Evolutionary conservation across 2,888 invertebrate genomes (phyloP).

Genomic region (Cepaea hortensis): DNA sequence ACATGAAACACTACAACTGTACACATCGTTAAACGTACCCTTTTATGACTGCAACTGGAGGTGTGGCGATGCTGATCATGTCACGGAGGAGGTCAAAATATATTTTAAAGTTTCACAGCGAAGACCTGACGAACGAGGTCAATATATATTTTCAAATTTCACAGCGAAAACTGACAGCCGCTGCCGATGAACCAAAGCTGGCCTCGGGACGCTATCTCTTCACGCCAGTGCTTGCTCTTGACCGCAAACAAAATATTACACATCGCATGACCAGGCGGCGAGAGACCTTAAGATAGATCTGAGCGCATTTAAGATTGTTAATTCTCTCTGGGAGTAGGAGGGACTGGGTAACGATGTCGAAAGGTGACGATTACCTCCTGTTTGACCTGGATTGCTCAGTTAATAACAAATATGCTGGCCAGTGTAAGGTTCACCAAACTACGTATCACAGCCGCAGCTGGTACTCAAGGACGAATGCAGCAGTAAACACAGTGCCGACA

Average conservation of each 20-base stretch:
- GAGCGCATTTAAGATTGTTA: slow-evolving; percentile 15
- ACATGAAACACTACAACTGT: background rate
- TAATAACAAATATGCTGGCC: background rate
- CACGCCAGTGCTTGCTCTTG: slow-evolving; percentile 11
- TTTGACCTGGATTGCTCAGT: background rate
- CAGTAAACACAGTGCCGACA: no score
- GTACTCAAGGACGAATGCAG: background rate
- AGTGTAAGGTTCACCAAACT: background rate
- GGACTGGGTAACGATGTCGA: no score
- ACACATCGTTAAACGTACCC: slow-evolving; percentile 6
- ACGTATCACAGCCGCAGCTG: background rate
- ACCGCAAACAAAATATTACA: slow-evolving; percentile 23
- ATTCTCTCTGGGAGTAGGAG: background rate
- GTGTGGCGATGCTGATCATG: slow-evolving; percentile 28
- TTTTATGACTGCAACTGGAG: slow-evolving; percentile 21
- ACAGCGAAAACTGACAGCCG: slow-evolving; percentile 1
- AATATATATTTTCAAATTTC: background rate
- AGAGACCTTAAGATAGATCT: slow-evolving; percentile 3
- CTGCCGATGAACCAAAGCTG: background rate
- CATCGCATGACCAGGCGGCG: slow-evolving; percentile 21
- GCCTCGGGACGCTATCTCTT: slow-evolving; percentile 9
- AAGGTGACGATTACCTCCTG: background rate
- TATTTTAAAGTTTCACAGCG: no score
- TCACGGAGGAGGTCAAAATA: slow-evolving; percentile 14
- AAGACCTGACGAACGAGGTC: background rate